These are phyloP conservation scores for Manis crassicaudata DNA, from an alignment of 2,797 vertebrate genomes.

Conservation along the genomic window DNA sequence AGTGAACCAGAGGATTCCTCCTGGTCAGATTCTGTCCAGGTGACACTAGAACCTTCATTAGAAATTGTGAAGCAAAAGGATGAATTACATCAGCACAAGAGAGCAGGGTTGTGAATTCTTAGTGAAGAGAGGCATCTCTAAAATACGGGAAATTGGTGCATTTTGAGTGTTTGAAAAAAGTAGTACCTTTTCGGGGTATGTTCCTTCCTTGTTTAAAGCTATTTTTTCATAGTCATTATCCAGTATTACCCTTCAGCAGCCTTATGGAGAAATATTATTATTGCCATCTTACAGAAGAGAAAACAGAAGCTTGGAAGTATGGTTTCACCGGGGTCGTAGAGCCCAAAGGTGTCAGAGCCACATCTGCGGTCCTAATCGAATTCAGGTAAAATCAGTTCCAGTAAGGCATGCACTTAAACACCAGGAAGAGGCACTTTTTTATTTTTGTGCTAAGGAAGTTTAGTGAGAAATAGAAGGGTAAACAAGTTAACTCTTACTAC, in stretches of 20 bases:
- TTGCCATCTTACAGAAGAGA: neutral
- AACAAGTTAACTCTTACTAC: slow-evolving; percentile 45
- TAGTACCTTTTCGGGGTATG: neutral
- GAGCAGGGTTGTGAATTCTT: neutral
- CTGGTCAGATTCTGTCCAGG: neutral
- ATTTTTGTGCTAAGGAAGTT: neutral
- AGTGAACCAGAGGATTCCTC: neutral
- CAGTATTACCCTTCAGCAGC: neutral
- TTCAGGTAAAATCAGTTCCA: neutral
- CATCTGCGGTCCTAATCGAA: neutral
- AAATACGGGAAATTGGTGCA: neutral
- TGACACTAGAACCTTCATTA: neutral
- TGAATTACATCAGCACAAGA: neutral
- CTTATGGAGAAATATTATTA: neutral
- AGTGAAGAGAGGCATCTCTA: neutral
- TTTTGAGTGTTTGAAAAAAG: neutral
- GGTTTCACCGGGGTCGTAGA: neutral
- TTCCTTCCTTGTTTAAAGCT: neutral
- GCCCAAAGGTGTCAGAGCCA: neutral
- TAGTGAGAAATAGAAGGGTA: slow-evolving; percentile 23
- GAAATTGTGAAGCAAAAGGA: neutral
- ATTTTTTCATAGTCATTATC: neutral
- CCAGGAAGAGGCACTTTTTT: neutral
- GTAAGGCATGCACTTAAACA: neutral
- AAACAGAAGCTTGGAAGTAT: neutral